phyloP scores from a whole-genome alignment of 2,113 vertebrate species.

The Seriola dumerili region DNA sequence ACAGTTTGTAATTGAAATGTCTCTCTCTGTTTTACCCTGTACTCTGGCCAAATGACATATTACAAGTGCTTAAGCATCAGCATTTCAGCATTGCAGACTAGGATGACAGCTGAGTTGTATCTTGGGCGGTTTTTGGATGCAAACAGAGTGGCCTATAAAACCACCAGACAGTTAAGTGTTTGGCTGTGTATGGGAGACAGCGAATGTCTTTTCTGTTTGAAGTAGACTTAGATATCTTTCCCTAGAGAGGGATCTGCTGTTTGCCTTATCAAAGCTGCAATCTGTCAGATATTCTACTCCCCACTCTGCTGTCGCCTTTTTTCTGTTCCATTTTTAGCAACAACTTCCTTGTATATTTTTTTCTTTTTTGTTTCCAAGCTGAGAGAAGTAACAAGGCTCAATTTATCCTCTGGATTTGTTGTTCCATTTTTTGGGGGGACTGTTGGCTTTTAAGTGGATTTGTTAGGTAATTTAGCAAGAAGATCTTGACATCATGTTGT shows the following conservation, averaged over 20 bases:
- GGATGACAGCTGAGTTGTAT: conserved; percentile 46
- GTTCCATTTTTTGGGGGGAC: conserved; percentile 14
- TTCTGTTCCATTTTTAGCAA: conserved; percentile 59
- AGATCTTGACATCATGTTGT: background rate
- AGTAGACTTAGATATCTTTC: conserved; percentile 40
- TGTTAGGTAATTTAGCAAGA: background rate
- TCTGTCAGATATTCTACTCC: conserved; percentile 65
- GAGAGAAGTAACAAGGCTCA: background rate
- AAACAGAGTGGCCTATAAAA: conserved; percentile 62
- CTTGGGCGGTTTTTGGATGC: conserved; percentile 33
- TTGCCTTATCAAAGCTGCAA: conserved; percentile 60
- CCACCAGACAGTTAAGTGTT: conserved; percentile 43
- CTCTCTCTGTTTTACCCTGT: background rate
- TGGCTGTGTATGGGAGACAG: conserved; percentile 44
- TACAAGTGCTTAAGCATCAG: conserved; percentile 15
- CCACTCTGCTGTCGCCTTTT: conserved; percentile 26
- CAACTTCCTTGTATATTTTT: conserved; percentile 38
- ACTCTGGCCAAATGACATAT: background rate
- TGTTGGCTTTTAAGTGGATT: background rate
- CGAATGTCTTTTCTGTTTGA: conserved; percentile 49
- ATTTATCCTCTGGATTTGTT: conserved; percentile 6
- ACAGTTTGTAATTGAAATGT: conserved; percentile 15
- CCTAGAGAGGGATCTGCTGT: conserved; percentile 38
- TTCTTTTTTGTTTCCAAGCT: conserved; percentile 29
- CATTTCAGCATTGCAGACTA: conserved; percentile 25